These are phyloP conservation scores for Drosophila mulleri DNA, from an alignment of 2,888 invertebrate species.

Conservation along the genomic window DNA sequence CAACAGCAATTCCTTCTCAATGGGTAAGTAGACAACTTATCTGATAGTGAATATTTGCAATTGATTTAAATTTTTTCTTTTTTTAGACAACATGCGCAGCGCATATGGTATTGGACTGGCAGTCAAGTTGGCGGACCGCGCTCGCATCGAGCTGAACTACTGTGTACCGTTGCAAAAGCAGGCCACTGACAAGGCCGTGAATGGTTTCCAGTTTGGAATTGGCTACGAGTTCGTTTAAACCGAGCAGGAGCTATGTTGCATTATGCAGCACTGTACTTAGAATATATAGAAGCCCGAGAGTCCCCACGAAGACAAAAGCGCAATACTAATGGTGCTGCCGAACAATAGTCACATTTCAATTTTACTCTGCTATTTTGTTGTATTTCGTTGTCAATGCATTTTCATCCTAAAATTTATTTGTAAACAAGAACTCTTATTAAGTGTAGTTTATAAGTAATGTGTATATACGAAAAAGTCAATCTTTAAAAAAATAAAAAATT, in stretches of 20 bases:
- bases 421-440: constrained; percentile 43
- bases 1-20: constrained; percentile 88
- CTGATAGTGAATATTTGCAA: neutral
- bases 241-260: neutral
- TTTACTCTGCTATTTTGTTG: constrained; percentile 42
- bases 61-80: too few relatives aligned
- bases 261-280: constrained; percentile 39
- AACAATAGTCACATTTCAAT: constrained; percentile 36
- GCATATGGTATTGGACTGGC: constrained; percentile 94
- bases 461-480: constrained; percentile 42
- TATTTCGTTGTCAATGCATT: constrained; percentile 66
- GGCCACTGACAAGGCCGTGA: constrained; percentile 88
- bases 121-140: constrained; percentile 92
- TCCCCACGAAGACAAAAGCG: constrained; percentile 20
- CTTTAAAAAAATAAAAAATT: constrained; percentile 24
- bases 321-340: constrained; percentile 19
- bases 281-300: constrained; percentile 49
- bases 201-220: constrained; percentile 93
- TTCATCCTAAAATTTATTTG: constrained; percentile 62
- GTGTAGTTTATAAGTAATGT: constrained; percentile 64
- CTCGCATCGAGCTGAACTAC: constrained; percentile 98
- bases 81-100: constrained; percentile 87
- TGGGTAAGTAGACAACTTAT: constrained; percentile 65
- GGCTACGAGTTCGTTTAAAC: constrained; percentile 91
- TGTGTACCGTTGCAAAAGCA: constrained; percentile 91